phyloP scores from a whole-genome alignment of 1,140 invertebrate species.

The Mercenaria mercenaria region DNA sequence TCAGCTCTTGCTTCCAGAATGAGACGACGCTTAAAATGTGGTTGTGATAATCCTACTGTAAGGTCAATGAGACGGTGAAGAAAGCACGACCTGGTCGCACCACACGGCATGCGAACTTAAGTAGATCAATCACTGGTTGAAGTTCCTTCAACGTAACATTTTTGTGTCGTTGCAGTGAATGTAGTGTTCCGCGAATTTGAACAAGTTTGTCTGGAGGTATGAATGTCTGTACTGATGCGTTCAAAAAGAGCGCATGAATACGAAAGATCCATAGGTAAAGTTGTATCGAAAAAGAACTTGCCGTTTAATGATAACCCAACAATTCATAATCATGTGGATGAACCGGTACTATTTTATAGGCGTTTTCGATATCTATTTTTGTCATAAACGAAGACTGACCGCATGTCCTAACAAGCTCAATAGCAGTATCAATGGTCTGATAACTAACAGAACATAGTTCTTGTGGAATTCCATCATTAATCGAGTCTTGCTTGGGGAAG shows the following conservation, averaged over 20 bases:
- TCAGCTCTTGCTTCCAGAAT: constrained; percentile 52
- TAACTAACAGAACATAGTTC: too few species aligned
- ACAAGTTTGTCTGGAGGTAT: constrained; percentile 33
- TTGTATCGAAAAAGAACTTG: too few species aligned
- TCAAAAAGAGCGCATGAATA: constrained; percentile 17
- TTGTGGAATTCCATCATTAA: too few species aligned
- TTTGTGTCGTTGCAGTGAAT: neutral
- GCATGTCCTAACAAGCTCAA: too few species aligned
- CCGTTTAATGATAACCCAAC: too few species aligned
- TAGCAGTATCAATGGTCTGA: too few species aligned
- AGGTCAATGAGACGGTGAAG: constrained; percentile 17
- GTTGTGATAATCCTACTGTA: constrained; percentile 27
- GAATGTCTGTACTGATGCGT: constrained; percentile 4
- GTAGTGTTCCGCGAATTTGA: constrained; percentile 24
- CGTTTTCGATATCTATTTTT: too few species aligned
- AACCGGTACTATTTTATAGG: too few species aligned
- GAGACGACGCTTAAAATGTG: too few species aligned
- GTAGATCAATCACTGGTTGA: constrained; percentile 54
- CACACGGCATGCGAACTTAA: constrained; percentile 59
- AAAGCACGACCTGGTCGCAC: constrained; percentile 53
- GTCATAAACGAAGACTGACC: too few species aligned
- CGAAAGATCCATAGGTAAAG: neutral
- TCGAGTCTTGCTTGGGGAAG: too few species aligned
- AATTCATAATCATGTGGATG: neutral
- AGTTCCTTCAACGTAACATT: constrained; percentile 43